These are phyloP conservation scores for Poecilia picta DNA, from an alignment of 2,797 vertebrate genomes.

Conservation along the genomic window DNA sequence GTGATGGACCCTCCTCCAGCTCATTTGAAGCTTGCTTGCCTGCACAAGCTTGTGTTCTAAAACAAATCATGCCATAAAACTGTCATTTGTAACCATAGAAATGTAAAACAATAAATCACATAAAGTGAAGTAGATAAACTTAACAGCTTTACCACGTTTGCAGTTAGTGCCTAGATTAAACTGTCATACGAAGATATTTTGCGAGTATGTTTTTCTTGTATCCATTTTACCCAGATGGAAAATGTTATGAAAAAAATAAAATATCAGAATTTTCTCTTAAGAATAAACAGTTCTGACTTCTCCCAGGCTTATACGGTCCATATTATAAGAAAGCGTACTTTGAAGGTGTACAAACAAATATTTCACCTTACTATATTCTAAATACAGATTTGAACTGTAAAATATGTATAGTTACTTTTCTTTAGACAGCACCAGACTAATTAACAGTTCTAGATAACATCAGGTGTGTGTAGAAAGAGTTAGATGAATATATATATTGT, in stretches of 20 bases:
- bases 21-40: constrained; percentile 80
- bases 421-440: too few relatives aligned
- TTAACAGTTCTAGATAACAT: too few relatives aligned
- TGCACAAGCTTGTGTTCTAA: constrained; percentile 38
- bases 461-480: too few relatives aligned
- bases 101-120: background rate
- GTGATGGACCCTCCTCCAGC: constrained; percentile 75
- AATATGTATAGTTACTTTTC: background rate
- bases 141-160: background rate
- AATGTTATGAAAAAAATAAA: background rate
- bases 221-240: background rate
- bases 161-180: background rate
- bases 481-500: too few relatives aligned
- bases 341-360: background rate
- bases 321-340: background rate
- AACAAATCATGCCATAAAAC: constrained; percentile 40
- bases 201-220: background rate
- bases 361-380: background rate
- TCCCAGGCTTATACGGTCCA: background rate
- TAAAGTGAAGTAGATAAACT: background rate
- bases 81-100: constrained; percentile 17
- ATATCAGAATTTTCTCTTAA: background rate
- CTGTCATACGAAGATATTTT: background rate
- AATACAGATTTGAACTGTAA: background rate
- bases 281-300: background rate